Conservation (phyloP, 1,140 invertebrate genomes). For the Diabrotica undecimpunctata region DNA sequence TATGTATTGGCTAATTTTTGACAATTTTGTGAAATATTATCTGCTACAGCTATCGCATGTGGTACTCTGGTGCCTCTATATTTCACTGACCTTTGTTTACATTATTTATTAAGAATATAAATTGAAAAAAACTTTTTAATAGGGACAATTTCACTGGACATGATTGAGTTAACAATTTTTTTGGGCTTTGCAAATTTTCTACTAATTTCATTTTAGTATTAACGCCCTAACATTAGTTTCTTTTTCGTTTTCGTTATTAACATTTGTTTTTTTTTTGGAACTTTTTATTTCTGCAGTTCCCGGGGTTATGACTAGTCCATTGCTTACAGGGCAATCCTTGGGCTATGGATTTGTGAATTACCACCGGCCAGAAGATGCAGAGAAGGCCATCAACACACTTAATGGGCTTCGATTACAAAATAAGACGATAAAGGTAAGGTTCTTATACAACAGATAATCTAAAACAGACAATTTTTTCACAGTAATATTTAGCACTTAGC, state of each 20-base stretch:
- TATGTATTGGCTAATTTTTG: too few species aligned
- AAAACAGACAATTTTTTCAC: too few species aligned
- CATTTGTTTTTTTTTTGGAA: constrained; percentile 37
- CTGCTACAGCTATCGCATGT: too few species aligned
- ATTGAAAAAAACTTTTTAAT: too few species aligned
- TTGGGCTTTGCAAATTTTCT: not conserved
- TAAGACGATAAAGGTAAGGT: constrained; percentile 96
- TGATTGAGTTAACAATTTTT: too few species aligned
- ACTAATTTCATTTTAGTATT: not conserved
- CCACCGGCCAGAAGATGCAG: constrained; percentile 92
- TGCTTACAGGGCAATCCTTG: constrained; percentile 86
- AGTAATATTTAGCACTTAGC: too few species aligned
- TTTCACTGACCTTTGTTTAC: too few species aligned
- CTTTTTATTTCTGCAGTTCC: constrained; percentile 40
- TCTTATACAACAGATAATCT: not conserved
- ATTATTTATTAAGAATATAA: too few species aligned
- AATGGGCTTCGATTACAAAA: constrained; percentile 97
- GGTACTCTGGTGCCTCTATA: too few species aligned
- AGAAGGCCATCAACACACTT: constrained; percentile 95
- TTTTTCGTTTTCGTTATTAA: constrained; percentile 40
- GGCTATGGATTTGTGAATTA: constrained; percentile 99
- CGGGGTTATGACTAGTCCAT: constrained; percentile 41
- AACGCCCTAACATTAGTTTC: constrained; percentile 14
- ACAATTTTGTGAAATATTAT: too few species aligned
- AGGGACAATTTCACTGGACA: too few species aligned